Evolutionary conservation across 2,113 vertebrate genomes (phyloP).

Genomic region (Hassar affinis): DNA sequence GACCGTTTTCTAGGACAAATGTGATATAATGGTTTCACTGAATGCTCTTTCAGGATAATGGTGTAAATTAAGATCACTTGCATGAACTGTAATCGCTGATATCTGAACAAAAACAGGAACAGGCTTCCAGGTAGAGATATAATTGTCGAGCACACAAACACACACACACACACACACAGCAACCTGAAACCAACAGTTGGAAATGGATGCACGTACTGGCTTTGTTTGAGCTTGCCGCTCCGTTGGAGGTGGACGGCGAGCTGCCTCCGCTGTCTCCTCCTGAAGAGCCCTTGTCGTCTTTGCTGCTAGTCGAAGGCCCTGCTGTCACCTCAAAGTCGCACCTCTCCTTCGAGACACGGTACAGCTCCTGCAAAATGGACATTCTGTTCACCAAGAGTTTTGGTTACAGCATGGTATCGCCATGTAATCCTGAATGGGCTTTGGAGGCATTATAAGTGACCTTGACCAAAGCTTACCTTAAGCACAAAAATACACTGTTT

Average conservation of each 20-base stretch:
- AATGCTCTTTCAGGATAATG: background rate
- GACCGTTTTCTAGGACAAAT: conserved; percentile 37
- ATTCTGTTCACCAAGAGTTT: background rate
- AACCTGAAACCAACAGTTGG: background rate
- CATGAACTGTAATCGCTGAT: background rate
- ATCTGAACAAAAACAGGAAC: background rate
- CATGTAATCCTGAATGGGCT: background rate
- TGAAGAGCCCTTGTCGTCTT: conserved; percentile 81
- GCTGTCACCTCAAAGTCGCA: conserved; percentile 79
- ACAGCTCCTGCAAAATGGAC: conserved; percentile 79
- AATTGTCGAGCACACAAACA: too few species aligned
- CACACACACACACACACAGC: too few species aligned
- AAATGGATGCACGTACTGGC: conserved; percentile 57
- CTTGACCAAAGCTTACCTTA: background rate
- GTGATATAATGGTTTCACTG: too few species aligned
- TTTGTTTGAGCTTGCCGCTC: conserved; percentile 55
- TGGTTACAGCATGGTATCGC: background rate
- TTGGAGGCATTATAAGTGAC: background rate
- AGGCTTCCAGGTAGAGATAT: background rate
- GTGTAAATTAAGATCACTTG: background rate
- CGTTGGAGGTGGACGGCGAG: conserved; percentile 70
- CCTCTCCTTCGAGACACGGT: conserved; percentile 89
- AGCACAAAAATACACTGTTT: background rate
- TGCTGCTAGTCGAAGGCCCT: conserved; percentile 60
- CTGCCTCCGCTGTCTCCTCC: conserved; percentile 80